Percentiles rank a stretch among this genome's conserved stretches.
phyloP scores from a whole-genome alignment of 1,140 invertebrate genomes.

The Odontomachus brunneus region DNA sequence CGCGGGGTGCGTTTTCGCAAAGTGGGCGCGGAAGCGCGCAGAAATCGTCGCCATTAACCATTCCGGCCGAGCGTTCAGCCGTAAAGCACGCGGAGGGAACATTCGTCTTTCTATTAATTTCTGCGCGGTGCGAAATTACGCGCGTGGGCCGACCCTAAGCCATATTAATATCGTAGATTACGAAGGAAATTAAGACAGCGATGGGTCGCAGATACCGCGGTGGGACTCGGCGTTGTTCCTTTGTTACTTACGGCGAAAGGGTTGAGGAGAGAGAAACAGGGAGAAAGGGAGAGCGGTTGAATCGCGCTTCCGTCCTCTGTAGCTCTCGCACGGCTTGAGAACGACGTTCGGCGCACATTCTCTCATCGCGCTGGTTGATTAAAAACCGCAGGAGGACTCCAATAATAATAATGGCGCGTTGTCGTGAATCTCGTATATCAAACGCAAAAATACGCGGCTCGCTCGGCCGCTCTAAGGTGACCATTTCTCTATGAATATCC shows the following conservation, averaged over 20 bases:
- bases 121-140: constrained; percentile 72
- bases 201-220: constrained; percentile 67
- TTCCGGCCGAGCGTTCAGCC: constrained; percentile 54
- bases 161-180: constrained; percentile 84
- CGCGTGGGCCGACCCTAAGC: constrained; percentile 76
- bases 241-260: constrained; percentile 73
- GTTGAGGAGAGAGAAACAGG: constrained; percentile 71
- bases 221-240: constrained; percentile 66
- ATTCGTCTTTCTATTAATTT: constrained; percentile 75
- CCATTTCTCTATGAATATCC: neutral
- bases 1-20: constrained; percentile 16
- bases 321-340: too few relatives aligned
- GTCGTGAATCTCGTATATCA: neutral
- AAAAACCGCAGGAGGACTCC: constrained; percentile 11
- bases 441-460: neutral
- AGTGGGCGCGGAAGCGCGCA: constrained; percentile 29
- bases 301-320: neutral
- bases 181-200: constrained; percentile 80
- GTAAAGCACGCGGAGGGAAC: constrained; percentile 54
- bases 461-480: neutral
- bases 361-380: neutral
- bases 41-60: constrained; percentile 52
- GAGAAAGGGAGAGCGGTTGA: neutral
- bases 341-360: neutral
- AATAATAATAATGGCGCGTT: neutral